Evolutionary conservation across 2,888 invertebrate species (phyloP), one percentile per base, ranked within the genome.

Genomic region (Spisula subtruncata): DNA sequence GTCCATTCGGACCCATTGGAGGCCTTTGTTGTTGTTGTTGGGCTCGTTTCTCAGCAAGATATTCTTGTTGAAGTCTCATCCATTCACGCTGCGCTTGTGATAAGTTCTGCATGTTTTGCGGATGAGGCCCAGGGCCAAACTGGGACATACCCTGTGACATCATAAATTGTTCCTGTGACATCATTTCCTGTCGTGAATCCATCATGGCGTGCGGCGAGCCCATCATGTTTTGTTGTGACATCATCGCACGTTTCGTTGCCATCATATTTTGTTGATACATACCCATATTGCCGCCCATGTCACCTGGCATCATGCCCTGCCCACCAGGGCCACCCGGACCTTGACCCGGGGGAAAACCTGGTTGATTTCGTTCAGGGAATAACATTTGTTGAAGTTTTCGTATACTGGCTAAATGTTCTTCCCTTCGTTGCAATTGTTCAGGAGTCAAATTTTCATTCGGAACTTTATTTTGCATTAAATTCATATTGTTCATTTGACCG

Each of bases 341-440:
- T 25, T 94, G 93, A n/a, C 93, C 92, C 79, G 92, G 92, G 10
- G 89, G 93, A 85, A 91, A 93, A 82, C 95, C 94, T 85, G 93
- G 94, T 86, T 92, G 93, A 81, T 86, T 87, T 88, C 93, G 90
- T 86, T 99, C 99, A 0, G 98, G 98, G 97, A 99, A 99, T 87
- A 99, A 97, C 97, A 99, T 98, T 96, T 98, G 98, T 95, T 99
- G 98, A 98, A 99, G 98, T 97, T 99, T 99, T 92, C 98, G 97
- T 92, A 99, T 97, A 90, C 98, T 98, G 8, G 99, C 99, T 83
- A 99, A 97, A 95, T 99, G 98, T 96, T 98, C 98, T 97, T 99
- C 99, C 90, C 99, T 98, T 96, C 99, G 98, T 92, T 99, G 98
- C 87, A 99, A 98, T 97, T 99, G 99, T 96, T 99, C 99, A 56